These are phyloP conservation scores for Gadus macrocephalus DNA, from an alignment of 2,113 vertebrate species.

Conservation along the genomic window DNA sequence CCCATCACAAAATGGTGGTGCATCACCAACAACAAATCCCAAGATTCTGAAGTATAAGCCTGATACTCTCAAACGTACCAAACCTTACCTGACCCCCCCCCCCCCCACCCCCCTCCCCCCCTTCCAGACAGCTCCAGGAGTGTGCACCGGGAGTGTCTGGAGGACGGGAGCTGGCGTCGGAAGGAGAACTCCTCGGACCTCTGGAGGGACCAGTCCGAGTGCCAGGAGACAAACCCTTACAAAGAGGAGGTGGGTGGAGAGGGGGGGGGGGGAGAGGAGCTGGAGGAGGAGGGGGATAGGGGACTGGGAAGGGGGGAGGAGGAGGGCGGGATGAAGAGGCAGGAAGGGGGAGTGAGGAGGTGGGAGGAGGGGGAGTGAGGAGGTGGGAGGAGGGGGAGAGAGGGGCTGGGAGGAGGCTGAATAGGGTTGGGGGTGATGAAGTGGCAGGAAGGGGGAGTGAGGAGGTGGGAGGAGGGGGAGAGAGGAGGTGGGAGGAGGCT, in stretches of 20 bases:
- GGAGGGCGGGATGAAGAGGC: too few relatives aligned
- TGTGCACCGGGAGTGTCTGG: slow-evolving; percentile 81
- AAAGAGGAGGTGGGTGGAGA: slow-evolving; percentile 73
- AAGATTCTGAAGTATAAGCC: too few relatives aligned
- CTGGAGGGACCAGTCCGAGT: slow-evolving; percentile 87
- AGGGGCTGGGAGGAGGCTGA: not conserved
- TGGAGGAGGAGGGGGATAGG: too few relatives aligned
- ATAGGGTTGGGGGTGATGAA: not conserved
- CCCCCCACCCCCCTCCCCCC: not conserved
- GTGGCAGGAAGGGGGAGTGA: too few relatives aligned
- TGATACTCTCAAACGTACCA: too few relatives aligned
- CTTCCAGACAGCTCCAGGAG: slow-evolving; percentile 73
- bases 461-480: not conserved
- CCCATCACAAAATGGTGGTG: too few relatives aligned
- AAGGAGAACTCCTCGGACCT: slow-evolving; percentile 76
- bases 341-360: too few relatives aligned
- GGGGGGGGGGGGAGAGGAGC: not conserved
- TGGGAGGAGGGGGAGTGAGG: slow-evolving; percentile 20
- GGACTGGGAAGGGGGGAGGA: too few relatives aligned
- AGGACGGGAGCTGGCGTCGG: slow-evolving; percentile 80
- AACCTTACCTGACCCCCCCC: too few relatives aligned
- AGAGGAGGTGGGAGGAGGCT: too few relatives aligned
- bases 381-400: slow-evolving; percentile 65
- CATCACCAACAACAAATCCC: too few relatives aligned
- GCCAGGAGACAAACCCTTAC: slow-evolving; percentile 70